phyloP scores from a whole-genome alignment of 1,140 invertebrate genomes.

The Apis florea region DNA sequence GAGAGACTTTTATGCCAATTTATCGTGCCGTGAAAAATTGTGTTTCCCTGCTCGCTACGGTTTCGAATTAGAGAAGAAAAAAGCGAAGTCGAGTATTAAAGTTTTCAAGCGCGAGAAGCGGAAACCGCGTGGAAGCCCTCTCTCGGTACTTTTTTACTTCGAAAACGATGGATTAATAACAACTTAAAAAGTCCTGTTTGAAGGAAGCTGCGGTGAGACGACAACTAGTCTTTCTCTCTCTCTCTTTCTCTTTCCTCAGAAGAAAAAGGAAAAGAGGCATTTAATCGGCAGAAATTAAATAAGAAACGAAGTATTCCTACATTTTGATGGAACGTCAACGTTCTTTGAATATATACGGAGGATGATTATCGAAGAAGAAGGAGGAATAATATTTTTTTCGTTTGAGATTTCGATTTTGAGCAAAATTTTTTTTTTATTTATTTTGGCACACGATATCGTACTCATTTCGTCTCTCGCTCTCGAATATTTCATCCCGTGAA shows the following conservation, averaged over 20 bases:
- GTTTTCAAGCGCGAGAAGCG: no score
- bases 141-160: not conserved
- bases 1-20: no score
- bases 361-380: no score
- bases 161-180: constrained; percentile 32
- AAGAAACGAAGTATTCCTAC: not conserved
- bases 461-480: no score
- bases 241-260: no score
- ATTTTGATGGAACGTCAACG: not conserved
- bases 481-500: no score
- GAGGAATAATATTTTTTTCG: no score
- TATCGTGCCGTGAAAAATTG: not conserved
- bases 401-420: no score
- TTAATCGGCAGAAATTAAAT: not conserved
- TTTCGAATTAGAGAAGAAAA: not conserved
- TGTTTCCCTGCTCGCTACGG: no score
- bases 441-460: no score
- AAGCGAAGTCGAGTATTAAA: not conserved
- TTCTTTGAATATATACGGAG: no score
- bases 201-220: not conserved
- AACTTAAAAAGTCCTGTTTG: constrained; percentile 4
- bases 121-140: not conserved
- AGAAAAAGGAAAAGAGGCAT: not conserved
- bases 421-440: no score
- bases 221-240: not conserved